These are phyloP conservation scores for Oscheius sp. DNA, from an alignment of 2,888 invertebrate species.

Conservation along the genomic window DNA sequence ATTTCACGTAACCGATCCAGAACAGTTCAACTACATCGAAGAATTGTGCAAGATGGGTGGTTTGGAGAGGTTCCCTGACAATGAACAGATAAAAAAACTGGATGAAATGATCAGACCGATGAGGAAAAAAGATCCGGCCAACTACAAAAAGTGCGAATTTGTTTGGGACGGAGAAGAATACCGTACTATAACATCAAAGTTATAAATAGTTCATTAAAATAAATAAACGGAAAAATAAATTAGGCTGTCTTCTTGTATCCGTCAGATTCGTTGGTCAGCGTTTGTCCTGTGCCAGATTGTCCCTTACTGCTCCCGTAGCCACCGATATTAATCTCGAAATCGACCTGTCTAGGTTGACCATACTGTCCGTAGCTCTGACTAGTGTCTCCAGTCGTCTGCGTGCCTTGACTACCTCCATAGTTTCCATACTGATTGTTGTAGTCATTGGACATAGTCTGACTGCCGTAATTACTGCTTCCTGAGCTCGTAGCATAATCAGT, in stretches of 20 bases:
- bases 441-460: background rate
- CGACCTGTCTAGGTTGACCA: background rate
- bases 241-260: background rate
- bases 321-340: background rate
- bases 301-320: background rate
- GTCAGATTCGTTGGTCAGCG: background rate
- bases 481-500: background rate
- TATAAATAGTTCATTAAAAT: slow-evolving; percentile 1
- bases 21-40: slow-evolving; percentile 15
- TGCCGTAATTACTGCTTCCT: slow-evolving; percentile 4
- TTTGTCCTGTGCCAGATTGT: background rate
- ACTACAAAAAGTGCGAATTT: slow-evolving; percentile 11
- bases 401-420: background rate
- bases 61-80: background rate
- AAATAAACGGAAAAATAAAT: background rate
- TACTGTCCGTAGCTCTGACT: background rate
- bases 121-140: background rate
- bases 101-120: background rate
- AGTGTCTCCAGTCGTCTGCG: background rate
- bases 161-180: slow-evolving; percentile 3
- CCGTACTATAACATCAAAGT: background rate
- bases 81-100: background rate
- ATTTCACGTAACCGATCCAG: slow-evolving; percentile 4
- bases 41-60: slow-evolving; percentile 5
- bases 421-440: background rate